A percentile compares a stretch with the other conserved stretches of the same genome.
These are phyloP conservation scores for Mnemiopsis leidyi DNA, from an alignment of 37 sponge, comb jelly and placozoan species.

Conservation along the genomic window DNA sequence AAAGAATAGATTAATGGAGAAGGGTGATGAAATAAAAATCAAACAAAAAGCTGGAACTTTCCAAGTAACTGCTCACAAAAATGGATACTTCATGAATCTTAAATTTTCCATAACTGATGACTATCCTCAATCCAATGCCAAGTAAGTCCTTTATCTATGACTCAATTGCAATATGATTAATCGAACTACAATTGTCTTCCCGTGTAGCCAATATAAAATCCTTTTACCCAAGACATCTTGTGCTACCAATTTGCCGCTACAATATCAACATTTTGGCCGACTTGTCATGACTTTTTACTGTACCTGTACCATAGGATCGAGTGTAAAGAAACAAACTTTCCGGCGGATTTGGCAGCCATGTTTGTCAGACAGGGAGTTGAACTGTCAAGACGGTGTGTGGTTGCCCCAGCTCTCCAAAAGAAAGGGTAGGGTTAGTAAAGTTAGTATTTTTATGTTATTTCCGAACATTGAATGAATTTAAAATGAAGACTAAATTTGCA, in stretches of 20 bases:
- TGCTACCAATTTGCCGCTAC: no score
- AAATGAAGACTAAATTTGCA: no score
- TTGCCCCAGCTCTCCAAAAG: conserved; percentile 78
- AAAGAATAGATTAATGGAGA: conserved; percentile 72
- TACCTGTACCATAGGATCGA: conserved; percentile 66
- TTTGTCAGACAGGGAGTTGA: conserved; percentile 75
- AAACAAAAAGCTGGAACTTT: conserved; percentile 76
- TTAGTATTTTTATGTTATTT: no score
- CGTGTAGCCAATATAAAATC: no score
- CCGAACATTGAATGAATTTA: no score
- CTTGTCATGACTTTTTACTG: no score
- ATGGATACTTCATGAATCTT: conserved; percentile 74
- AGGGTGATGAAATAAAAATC: conserved; percentile 76
- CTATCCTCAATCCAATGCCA: conserved; percentile 71
- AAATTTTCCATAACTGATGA: conserved; percentile 70
- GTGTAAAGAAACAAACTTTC: conserved; percentile 77
- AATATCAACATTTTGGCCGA: no score
- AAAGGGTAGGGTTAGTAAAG: conserved; percentile 71
- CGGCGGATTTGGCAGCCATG: conserved; percentile 70
- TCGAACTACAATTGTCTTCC: no score
- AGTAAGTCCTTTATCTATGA: no score
- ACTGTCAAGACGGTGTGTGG: conserved; percentile 76
- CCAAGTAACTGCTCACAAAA: conserved; percentile 67
- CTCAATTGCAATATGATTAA: no score
- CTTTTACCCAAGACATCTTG: no score